Conservation (phyloP, 1,140 invertebrate genomes). For the Physella acuta region DNA sequence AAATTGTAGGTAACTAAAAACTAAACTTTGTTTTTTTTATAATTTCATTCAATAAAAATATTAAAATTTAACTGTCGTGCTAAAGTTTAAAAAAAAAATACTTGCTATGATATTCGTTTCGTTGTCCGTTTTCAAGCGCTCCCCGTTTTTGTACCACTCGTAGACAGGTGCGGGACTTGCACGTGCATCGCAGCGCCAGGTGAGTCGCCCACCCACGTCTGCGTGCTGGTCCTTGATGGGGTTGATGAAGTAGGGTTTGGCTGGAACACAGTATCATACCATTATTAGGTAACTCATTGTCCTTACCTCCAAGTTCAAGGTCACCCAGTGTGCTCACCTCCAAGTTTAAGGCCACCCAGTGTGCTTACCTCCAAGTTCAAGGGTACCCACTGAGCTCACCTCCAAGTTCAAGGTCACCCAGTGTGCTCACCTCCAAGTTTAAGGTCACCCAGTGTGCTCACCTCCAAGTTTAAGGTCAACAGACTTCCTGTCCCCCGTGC, state of each 20-base stretch:
- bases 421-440: constrained; percentile 31
- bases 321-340: constrained; percentile 25
- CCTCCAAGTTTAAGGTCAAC: constrained; percentile 35
- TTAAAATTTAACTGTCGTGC: no score
- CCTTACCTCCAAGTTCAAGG: constrained; percentile 37
- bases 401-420: constrained; percentile 28
- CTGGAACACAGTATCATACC: constrained; percentile 63
- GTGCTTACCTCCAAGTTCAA: no score
- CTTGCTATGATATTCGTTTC: constrained; percentile 24
- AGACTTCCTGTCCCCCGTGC: constrained; percentile 24
- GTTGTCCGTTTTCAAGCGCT: constrained; percentile 66
- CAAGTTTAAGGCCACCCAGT: no score
- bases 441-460: constrained; percentile 22
- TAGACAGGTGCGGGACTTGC: constrained; percentile 91
- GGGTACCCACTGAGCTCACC: no score
- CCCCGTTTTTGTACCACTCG: constrained; percentile 78
- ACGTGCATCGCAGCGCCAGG: constrained; percentile 94
- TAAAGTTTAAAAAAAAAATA: no score
- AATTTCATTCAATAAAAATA: no score
- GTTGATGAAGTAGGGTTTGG: constrained; percentile 89
- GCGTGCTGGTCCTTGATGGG: constrained; percentile 84
- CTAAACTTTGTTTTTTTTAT: no score
- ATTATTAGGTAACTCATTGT: no score
- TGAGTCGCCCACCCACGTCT: constrained; percentile 77
- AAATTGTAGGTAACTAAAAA: no score